A percentile compares a stretch with the other conserved stretches of the same genome.
Evolutionary conservation across 1,140 invertebrate species (phyloP).

Genomic region (Aethina tumida): DNA sequence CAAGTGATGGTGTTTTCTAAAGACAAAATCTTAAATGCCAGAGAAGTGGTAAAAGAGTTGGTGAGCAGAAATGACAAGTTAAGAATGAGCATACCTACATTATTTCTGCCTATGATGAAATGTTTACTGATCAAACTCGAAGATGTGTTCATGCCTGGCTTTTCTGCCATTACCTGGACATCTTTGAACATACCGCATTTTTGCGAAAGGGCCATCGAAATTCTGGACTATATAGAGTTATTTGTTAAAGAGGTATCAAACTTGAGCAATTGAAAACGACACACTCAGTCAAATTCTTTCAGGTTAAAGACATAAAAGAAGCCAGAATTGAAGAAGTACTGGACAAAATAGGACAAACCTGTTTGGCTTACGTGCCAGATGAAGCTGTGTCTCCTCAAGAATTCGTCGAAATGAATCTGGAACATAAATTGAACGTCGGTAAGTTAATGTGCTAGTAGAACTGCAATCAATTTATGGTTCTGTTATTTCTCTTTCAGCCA

Average conservation of each 20-base stretch:
- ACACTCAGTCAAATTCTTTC: constrained; percentile 8
- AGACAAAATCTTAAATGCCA: constrained; percentile 49
- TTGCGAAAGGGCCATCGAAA: constrained; percentile 45
- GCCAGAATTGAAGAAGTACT: constrained; percentile 63
- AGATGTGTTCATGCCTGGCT: constrained; percentile 59
- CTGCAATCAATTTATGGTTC: constrained; percentile 1
- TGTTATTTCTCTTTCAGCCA: constrained; percentile 22
- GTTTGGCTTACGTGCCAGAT: constrained; percentile 55
- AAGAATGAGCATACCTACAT: constrained; percentile 45
- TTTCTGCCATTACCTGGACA: constrained; percentile 71
- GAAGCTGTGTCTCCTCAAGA: constrained; percentile 51
- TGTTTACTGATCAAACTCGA: constrained; percentile 58
- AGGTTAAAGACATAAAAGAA: constrained; percentile 65
- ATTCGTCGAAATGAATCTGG: constrained; percentile 56
- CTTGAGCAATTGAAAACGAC: constrained; percentile 15
- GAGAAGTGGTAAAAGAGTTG: constrained; percentile 47
- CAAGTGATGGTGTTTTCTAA: constrained; percentile 56
- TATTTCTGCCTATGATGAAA: constrained; percentile 59
- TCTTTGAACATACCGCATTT: constrained; percentile 60
- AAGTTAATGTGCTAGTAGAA: constrained; percentile 15
- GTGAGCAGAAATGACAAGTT: constrained; percentile 47
- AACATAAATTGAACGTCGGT: constrained; percentile 43
- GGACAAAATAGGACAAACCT: constrained; percentile 50
- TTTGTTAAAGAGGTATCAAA: constrained; percentile 51
- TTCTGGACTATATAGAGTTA: constrained; percentile 54